Evolutionary conservation across 2,888 invertebrate species (phyloP), one percentile per base, ranked within the genome.

Genomic region (Leucophenga maculata): DNA sequence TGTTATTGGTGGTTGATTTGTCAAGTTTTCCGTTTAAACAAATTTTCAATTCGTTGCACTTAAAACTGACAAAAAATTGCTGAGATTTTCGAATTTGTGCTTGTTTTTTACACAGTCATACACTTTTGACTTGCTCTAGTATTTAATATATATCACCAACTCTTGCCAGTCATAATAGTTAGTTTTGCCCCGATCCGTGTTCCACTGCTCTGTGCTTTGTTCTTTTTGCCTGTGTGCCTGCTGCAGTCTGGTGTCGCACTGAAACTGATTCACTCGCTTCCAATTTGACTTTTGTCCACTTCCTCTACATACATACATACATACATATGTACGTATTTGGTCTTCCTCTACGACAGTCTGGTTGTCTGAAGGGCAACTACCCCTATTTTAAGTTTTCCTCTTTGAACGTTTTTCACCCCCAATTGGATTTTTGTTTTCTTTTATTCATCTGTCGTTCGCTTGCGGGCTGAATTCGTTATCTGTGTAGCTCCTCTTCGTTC

Each of bases 281-380:
- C 80, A 83, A 85, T 79, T 80, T 71, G 84, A 83, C 76, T 78
- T 74, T 73, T 74, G 75, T 65, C 52, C 8, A 26, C 20, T 20
- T 55, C 16, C 14, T 55, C 26, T n/a, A 9, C n/a, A 59, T 67
- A 46, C 48, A 62, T 52, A 68, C 57, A 46, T 72, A 71, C 72
- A 75, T 18, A 20, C 20, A 52, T 16, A 11, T 54, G 22, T 20
- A 18, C 54, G 78, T 78, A 80, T 77, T 75, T 75, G 32, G 32
- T 60, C 46, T 65, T 50, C 26, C 67, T 46, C 59, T 54, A 26
- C 26, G 26, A 26, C 26, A 26, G 26, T 26, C 32, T 60, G 32
- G 13, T 31, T 50, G 50, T 50, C 3, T 18, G 50, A 50, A 50
- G 50, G 50, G 50, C 50, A 50, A 50, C 50, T 50, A 50, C 50